These are phyloP conservation scores for Leptothorax acervorum DNA, from an alignment of 2,888 invertebrate species.

Conservation along the genomic window DNA sequence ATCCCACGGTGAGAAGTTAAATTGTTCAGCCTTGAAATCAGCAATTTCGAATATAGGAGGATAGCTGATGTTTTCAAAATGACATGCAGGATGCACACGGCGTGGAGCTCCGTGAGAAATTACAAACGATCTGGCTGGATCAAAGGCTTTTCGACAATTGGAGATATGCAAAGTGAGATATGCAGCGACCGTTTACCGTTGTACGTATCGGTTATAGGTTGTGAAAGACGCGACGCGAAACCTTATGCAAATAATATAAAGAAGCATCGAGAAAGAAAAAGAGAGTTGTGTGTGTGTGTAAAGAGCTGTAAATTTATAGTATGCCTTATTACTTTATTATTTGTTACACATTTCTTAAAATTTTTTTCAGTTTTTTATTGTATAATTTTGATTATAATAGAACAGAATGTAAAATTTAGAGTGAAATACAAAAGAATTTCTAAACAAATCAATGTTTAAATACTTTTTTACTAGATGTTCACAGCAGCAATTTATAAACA, in stretches of 20 bases:
- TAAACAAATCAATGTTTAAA: slow-evolving; percentile 3
- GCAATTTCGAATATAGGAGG: slow-evolving; percentile 41
- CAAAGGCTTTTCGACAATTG: slow-evolving; percentile 42
- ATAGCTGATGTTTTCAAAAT: slow-evolving; percentile 37
- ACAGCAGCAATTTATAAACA: not conserved
- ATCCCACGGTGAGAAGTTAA: slow-evolving; percentile 69
- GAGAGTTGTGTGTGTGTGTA: not conserved
- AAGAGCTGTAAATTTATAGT: not conserved
- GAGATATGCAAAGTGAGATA: slow-evolving; percentile 43
- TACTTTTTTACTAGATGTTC: not conserved
- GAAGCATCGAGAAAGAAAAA: not conserved
- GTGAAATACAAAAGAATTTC: not conserved
- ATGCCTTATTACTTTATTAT: not conserved
- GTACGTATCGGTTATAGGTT: not conserved
- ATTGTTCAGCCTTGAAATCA: slow-evolving; percentile 42
- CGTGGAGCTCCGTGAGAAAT: slow-evolving; percentile 66
- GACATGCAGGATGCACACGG: slow-evolving; percentile 40
- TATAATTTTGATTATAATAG: not conserved
- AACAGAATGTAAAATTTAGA: not conserved
- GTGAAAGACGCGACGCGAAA: slow-evolving; percentile 6
- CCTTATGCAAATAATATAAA: slow-evolving; percentile 10
- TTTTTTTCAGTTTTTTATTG: not conserved
- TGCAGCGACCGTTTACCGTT: slow-evolving; percentile 13
- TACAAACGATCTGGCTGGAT: slow-evolving; percentile 27
- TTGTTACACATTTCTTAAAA: not conserved